Conservation (phyloP, 2,113 vertebrate species). For the Beaufortia kweichowensis region DNA sequence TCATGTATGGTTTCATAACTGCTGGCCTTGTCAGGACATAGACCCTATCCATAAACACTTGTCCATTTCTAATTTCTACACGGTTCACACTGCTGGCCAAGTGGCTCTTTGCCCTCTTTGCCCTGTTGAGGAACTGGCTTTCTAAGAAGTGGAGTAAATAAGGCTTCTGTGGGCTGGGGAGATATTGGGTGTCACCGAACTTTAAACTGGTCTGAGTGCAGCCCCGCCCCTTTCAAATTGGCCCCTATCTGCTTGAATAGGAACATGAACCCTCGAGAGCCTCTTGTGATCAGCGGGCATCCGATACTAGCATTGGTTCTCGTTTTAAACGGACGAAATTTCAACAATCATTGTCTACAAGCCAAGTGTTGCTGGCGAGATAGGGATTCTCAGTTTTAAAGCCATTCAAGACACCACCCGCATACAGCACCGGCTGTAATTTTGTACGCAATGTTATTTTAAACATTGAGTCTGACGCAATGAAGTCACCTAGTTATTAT, state of each 20-base stretch:
- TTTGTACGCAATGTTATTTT: neutral
- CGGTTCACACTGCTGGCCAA: neutral
- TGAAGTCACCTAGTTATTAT: neutral
- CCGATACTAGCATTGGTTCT: conserved; percentile 27
- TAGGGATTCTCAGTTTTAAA: neutral
- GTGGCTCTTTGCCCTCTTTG: neutral
- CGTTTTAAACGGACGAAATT: conserved; percentile 2
- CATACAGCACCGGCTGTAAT: conserved; percentile 1
- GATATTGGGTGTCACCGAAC: conserved; percentile 7
- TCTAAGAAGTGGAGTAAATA: conserved; percentile 37
- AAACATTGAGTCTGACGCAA: neutral
- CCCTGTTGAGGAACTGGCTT: conserved; percentile 19
- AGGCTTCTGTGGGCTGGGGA: conserved; percentile 7
- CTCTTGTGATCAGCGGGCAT: neutral
- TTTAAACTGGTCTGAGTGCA: conserved; percentile 25
- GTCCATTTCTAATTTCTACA: neutral
- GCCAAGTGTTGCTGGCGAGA: conserved; percentile 35
- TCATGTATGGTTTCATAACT: conserved; percentile 10
- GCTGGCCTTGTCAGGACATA: neutral
- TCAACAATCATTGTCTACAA: conserved; percentile 22
- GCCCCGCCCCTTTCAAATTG: conserved; percentile 24
- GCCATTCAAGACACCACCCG: neutral
- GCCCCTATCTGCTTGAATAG: neutral
- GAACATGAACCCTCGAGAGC: neutral
- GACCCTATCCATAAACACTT: neutral